These are phyloP conservation scores for Emmelina monodactyla DNA, from an alignment of 2,888 invertebrate genomes.

Conservation along the genomic window DNA sequence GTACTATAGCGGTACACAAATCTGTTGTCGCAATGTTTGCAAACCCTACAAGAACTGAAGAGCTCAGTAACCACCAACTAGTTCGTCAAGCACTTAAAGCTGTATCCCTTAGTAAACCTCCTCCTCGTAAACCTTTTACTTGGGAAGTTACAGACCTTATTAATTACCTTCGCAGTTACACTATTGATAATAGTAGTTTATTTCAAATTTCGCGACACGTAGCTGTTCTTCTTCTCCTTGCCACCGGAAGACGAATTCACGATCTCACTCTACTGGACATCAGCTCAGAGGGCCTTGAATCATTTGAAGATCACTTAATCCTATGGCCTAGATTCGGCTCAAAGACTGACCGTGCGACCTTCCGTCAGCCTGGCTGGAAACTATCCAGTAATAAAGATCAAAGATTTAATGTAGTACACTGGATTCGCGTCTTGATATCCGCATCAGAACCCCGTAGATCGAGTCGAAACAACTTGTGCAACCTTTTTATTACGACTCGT, in stretches of 20 bases:
- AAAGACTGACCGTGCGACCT: not conserved
- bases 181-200: conserved; percentile 1
- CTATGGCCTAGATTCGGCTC: conserved; percentile 13
- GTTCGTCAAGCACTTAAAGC: conserved; percentile 4
- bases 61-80: conserved; percentile 2
- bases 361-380: conserved; percentile 8
- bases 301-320: not conserved
- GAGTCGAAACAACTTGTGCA: conserved; percentile 1
- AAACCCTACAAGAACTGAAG: conserved; percentile 3
- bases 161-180: not conserved
- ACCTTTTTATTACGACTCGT: conserved; percentile 14
- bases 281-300: not conserved
- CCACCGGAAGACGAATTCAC: conserved; percentile 8
- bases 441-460: conserved; percentile 6
- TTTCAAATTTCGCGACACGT: conserved; percentile 6
- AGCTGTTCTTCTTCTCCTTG: conserved; percentile 6
- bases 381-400: not conserved
- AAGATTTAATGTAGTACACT: conserved; percentile 10
- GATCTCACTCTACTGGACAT: conserved; percentile 7
- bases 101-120: conserved; percentile 1
- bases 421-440: conserved; percentile 8
- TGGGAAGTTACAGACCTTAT: conserved; percentile 1
- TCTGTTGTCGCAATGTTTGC: conserved; percentile 12
- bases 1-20: conserved; percentile 14
- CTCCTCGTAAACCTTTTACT: not conserved